Evolutionary conservation across 2,113 vertebrate genomes (phyloP).

Genomic region (Odobenus rosmarus): DNA sequence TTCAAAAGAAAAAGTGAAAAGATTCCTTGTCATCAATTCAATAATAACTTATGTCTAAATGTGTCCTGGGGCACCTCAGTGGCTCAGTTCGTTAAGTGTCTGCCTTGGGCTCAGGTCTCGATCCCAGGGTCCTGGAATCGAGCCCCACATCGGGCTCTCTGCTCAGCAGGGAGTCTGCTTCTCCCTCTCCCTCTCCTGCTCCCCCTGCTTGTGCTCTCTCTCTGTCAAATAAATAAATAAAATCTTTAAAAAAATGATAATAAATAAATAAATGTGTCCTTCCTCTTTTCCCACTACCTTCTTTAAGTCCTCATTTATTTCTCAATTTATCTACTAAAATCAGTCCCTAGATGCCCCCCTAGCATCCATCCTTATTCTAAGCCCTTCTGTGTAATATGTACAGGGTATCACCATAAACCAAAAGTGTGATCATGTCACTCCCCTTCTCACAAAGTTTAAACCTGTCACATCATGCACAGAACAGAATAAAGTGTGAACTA

Average conservation of each 20-base stretch:
- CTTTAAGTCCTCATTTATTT: background rate
- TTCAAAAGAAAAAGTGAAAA: constrained; percentile 39
- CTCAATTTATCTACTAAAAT: background rate
- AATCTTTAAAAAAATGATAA: too few species aligned
- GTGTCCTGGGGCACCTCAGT: background rate
- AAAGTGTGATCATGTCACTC: background rate
- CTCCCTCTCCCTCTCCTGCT: too few species aligned
- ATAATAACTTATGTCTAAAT: background rate
- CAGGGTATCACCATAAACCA: background rate
- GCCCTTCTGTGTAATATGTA: background rate
- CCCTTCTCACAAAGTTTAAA: background rate
- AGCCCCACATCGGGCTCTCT: too few species aligned
- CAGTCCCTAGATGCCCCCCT: background rate
- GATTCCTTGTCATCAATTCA: background rate
- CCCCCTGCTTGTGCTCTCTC: too few species aligned
- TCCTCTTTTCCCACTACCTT: background rate
- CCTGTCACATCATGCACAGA: background rate
- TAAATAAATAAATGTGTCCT: background rate
- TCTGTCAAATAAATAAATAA: too few species aligned
- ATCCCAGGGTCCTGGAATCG: too few species aligned
- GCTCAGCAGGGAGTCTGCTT: too few species aligned
- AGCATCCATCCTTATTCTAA: background rate
- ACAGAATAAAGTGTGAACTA: background rate
- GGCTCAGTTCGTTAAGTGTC: too few species aligned
- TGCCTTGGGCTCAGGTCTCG: too few species aligned